Evolutionary conservation across 2,113 vertebrate genomes (phyloP), one percentile per base, ranked within the genome.

Genomic region (Callipepla squamata): DNA sequence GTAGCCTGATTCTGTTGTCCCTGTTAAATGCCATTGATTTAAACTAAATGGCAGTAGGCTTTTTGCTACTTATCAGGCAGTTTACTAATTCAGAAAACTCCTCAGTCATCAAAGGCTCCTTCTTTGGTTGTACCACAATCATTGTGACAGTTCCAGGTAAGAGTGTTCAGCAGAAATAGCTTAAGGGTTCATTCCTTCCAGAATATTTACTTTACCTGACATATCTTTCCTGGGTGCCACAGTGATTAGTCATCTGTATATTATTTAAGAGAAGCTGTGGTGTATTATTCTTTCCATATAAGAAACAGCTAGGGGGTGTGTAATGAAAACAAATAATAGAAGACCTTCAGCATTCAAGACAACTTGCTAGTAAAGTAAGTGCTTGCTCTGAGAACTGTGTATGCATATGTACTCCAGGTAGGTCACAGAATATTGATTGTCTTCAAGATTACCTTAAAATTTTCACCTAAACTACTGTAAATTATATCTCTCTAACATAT

Each of bases 191-290:
- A 68, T 96, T 97, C 90, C 95, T 95, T 94, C 87, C 90, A 86
- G 92, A 96, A 93, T 96, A 94, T 97, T 98, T 95, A 96, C 95
- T 92, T 93, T 76, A 89, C 88, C 85, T 92, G 96, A 94, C 95
- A 68, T 87, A 34, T 91, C 94, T 91, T 89, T 95, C 74, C 92
- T 86, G 53, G 69, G 42, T 97, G 89, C 88, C 94, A 96, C 61
- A 87, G 82, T 94, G 93, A 94, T 96, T 96, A 94, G 75, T 93
- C 94, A 59, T 91, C 86, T 89, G 59, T 84, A 45, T 73, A 61
- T 92, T 96, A 94, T 93, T 93, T 91, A 83, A 90, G 36, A 32
- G 47, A 90, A 95, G 34, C 40, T 72, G 85, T 92, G 34, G 44
- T 93, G 42, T 84, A 67, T 32, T 61, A 50, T 84, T 89, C 47